Conservation (phyloP, 37 sponge, comb jelly and placozoan genomes). For the Cliona cf. orientalis region DNA sequence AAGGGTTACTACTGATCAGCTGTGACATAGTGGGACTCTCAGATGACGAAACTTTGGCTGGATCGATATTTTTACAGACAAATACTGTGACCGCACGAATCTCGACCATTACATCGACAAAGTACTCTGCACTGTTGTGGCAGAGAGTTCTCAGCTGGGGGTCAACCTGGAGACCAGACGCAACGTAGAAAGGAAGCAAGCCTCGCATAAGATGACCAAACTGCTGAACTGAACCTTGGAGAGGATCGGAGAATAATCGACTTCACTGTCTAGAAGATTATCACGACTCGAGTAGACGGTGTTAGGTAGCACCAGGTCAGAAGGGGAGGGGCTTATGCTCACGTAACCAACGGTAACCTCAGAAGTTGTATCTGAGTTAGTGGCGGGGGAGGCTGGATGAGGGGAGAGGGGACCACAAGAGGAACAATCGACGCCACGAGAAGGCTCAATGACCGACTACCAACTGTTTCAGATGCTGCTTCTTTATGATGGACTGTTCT, state of each 20-base stretch:
- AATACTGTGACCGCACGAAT: conserved; percentile 34
- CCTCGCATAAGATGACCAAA: conserved; percentile 22
- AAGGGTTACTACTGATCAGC: conserved; percentile 2
- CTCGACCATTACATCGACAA: conserved; percentile 23
- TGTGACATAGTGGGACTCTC: background rate
- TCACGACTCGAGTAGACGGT: background rate
- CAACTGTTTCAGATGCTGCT: background rate
- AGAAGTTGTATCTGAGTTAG: too few relatives aligned
- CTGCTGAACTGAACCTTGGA: background rate
- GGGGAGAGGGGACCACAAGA: conserved; percentile 11
- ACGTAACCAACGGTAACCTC: conserved; percentile 41
- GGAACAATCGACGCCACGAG: background rate
- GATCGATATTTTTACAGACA: background rate
- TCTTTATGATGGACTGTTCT: background rate
- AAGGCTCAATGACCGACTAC: background rate
- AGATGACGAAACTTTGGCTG: background rate
- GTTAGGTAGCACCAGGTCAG: conserved; percentile 48
- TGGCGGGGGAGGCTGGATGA: too few relatives aligned
- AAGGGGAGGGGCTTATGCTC: conserved; percentile 60
- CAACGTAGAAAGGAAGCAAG: too few relatives aligned
- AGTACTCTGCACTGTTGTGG: conserved; percentile 21
- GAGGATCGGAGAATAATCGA: background rate
- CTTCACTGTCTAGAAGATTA: background rate
- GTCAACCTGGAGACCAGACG: too few relatives aligned
- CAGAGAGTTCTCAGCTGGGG: conserved; percentile 19